Conservation (phyloP, 2,113 vertebrate species). For the Pterophyllum scalare region DNA sequence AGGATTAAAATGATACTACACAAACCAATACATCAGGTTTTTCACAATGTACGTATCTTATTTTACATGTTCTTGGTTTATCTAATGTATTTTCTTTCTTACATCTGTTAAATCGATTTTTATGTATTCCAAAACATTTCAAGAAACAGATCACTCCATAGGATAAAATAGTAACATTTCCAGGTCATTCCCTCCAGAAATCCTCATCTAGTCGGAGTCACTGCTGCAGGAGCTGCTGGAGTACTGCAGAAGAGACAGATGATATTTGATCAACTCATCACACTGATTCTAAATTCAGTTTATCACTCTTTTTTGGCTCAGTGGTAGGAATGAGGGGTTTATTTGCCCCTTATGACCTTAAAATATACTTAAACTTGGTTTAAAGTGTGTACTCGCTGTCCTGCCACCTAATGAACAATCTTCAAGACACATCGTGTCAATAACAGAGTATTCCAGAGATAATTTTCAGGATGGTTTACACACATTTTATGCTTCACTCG, state of each 20-base stretch:
- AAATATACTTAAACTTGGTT: neutral
- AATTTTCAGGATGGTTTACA: neutral
- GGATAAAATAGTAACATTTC: too few relatives aligned
- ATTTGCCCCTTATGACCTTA: neutral
- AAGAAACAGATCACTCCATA: too few relatives aligned
- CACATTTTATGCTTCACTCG: too few relatives aligned
- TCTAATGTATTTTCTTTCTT: too few relatives aligned
- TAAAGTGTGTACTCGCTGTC: neutral
- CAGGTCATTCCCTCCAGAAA: too few relatives aligned
- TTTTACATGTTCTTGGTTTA: neutral
- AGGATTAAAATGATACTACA: neutral
- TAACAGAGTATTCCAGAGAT: neutral
- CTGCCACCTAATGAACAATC: neutral
- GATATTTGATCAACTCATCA: neutral
- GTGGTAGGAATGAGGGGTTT: neutral
- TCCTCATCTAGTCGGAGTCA: too few relatives aligned
- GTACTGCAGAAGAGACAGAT: neutral
- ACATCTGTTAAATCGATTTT: neutral
- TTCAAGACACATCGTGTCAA: neutral
- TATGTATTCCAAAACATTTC: neutral
- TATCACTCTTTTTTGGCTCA: neutral
- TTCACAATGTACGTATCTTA: neutral
- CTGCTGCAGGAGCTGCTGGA: neutral
- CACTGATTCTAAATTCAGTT: neutral
- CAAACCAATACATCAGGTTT: neutral